Base-by-base conservation (phyloP, 2,113 vertebrate species). In the Vireo altiloquus region DNA sequence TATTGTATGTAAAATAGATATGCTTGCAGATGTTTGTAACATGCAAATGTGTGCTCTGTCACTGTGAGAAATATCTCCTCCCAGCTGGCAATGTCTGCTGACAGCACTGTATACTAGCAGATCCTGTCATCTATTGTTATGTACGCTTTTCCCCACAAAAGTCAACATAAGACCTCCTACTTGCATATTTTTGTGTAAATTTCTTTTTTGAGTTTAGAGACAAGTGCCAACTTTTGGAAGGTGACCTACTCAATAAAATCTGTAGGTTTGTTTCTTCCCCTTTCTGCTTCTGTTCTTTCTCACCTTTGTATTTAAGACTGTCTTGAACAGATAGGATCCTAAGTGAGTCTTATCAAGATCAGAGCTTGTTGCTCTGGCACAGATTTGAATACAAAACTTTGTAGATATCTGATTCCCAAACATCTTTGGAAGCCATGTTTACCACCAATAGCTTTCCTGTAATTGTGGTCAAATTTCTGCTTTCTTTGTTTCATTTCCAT, bases 271-370 rank as follows among this genome's bases (percentile, higher is more conserved):
- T 74, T 95, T 86, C 88, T 94, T 85, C 25, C 22, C 28, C 79
- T 94, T 96, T 90, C 92, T 97, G 90, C 47, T 94, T 96, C 82
- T 93, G 71, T 94, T 96, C 92, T 93, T 96, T 94, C 90, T 94
- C 90, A 95, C 90, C 92, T 95, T 95, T 86, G 47, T 40, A 63
- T 94, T 94, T 88, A 91, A 90, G 50, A 88, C 59, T 82, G 64
- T 44, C 92, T 86, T 90, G 79, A 96, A 52, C 52, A 93, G 90
- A 88, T 81, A 94, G 90, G 68, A 86, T 93, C 50, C 79, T 93
- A 70, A 95, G 92, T 93, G 88, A 96, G 69, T 54, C 83, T 94
- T 95, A 94, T 85, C 93, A 85, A 92, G 72, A 91, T 92, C 74
- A 74, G 89, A 92, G 75, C 71, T 85, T 79, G 31, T 44, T 87